Base-by-base conservation (phyloP, 1,140 invertebrate species). In the Philopotamus ludificatus region DNA sequence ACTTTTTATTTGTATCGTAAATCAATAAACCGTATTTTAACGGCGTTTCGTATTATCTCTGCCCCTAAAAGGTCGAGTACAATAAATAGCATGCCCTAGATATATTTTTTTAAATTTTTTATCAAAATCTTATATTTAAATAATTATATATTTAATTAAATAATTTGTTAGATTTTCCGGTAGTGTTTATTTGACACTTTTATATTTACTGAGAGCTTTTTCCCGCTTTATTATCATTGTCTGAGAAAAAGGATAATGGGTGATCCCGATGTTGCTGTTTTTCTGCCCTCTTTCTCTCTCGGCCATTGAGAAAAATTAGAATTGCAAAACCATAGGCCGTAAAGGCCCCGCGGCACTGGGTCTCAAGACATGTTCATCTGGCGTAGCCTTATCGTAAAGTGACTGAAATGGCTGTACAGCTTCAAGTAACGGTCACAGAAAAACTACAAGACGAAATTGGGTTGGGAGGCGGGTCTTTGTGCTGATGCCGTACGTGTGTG, bases 381-480 rank as follows among this genome's bases (percentile, higher is more conserved):
- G 44, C 44, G 15, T 15, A 16, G 44, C 44, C 44, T 47, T 47
- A 47, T 47, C 44, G 44, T 47, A 47, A 47, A 47, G 15, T 47
- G 44, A 3, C 18, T 20, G 44, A 16, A 47, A 47, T 47, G 44
- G 44, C 44, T 47, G 49, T 51, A 54, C 4, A 54, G 51, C 23
- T 54, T 54, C 22, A 15, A 54, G 51, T 54, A 54, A 23, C 18
- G 23, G 51, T 54, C 20, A 2, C 8, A 28, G 49, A 51, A 23
- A 54, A 25, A 54, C 16, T 51, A 54, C 51, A 25, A 25, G 51
- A 12, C 51, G 51, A 23, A 54, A 54, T 54, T 26, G 51, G 28
- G 51, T 54, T 54, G 20, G 22, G 51, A 54, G 28, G 51, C 28
- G n/a, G 23, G 51, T 21, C 22, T 54, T 54, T 3, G 51, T n/a